Evolutionary conservation across 2,888 invertebrate species (phyloP).

Genomic region (Apoda limacodes): DNA sequence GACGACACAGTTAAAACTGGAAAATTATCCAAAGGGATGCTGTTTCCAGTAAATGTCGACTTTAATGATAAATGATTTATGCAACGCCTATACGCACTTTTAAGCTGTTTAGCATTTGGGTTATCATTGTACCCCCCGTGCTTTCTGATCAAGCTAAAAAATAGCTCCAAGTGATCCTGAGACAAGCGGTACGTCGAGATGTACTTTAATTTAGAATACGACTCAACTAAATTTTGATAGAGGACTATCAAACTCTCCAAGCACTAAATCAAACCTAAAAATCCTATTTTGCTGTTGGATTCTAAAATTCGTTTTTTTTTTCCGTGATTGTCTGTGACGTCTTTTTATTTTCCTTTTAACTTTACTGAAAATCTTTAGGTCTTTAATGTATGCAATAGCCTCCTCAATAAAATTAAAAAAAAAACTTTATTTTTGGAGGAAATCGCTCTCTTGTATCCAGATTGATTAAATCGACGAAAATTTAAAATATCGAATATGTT

Average conservation of each 20-base stretch:
- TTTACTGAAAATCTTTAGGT: no score
- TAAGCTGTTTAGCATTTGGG: slow-evolving; percentile 16
- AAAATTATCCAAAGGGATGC: slow-evolving; percentile 16
- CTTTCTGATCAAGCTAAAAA: slow-evolving; percentile 16
- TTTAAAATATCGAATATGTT: no score
- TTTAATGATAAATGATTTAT: slow-evolving; percentile 14
- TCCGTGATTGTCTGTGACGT: no score
- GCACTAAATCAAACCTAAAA: slow-evolving; percentile 1
- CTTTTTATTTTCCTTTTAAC: no score
- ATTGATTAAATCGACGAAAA: no score
- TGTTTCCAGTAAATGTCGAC: slow-evolving; percentile 14
- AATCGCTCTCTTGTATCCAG: no score
- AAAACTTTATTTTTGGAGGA: no score
- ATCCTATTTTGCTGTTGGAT: no score
- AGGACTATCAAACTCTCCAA: slow-evolving; percentile 6
- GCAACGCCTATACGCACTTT: slow-evolving; percentile 14
- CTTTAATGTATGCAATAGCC: no score
- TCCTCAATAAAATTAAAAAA: no score
- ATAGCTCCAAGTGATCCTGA: slow-evolving; percentile 16
- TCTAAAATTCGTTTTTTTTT: no score
- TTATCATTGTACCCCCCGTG: slow-evolving; percentile 20
- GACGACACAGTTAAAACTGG: slow-evolving; percentile 11
- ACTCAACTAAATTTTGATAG: slow-evolving; percentile 2
- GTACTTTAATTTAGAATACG: not conserved
- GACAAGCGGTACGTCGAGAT: slow-evolving; percentile 10